Evolutionary conservation across 2,797 vertebrate species (phyloP).

Genomic region (Benthosema pterotum): DNA sequence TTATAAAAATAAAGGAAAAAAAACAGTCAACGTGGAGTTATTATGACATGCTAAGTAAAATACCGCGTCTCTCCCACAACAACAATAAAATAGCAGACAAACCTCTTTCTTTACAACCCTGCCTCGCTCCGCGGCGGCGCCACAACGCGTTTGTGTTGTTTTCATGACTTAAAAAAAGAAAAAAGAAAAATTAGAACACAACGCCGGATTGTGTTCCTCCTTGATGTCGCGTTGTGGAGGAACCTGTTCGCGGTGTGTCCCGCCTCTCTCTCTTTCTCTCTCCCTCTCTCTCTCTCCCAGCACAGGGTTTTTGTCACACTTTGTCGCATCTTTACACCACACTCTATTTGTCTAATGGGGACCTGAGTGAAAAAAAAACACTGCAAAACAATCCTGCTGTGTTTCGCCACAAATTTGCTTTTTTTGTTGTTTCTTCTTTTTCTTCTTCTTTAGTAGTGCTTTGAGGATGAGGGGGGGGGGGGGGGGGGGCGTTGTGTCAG

Average conservation of each 20-base stretch:
- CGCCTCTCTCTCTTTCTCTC: slow-evolving; percentile 19
- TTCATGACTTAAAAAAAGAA: slow-evolving; percentile 52
- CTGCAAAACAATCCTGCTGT: slow-evolving; percentile 75
- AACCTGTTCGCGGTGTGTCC: slow-evolving; percentile 35
- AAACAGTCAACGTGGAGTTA: slow-evolving; percentile 57
- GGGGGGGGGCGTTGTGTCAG: slow-evolving; percentile 28
- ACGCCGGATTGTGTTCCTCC: slow-evolving; percentile 55
- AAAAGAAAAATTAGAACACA: slow-evolving; percentile 42
- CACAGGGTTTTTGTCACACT: slow-evolving; percentile 64
- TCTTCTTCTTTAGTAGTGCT: slow-evolving; percentile 71
- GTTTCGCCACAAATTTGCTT: slow-evolving; percentile 75
- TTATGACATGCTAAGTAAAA: slow-evolving; percentile 10
- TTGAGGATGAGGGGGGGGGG: slow-evolving; percentile 63
- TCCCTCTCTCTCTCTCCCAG: slow-evolving; percentile 35
- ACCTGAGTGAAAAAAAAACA: slow-evolving; percentile 73
- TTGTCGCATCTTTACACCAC: slow-evolving; percentile 73
- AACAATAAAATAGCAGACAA: slow-evolving; percentile 45
- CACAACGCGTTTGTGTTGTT: slow-evolving; percentile 63
- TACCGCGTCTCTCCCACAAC: slow-evolving; percentile 49
- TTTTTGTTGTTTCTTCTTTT: slow-evolving; percentile 50
- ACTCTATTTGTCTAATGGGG: slow-evolving; percentile 79
- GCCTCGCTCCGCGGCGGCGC: slow-evolving; percentile 36
- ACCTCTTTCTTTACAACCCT: slow-evolving; percentile 43
- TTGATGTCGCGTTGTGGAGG: slow-evolving; percentile 56
- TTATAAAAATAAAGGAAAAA: slow-evolving; percentile 66